phyloP scores from a whole-genome alignment of 1,140 invertebrate genomes.

The Saccostrea echinata region DNA sequence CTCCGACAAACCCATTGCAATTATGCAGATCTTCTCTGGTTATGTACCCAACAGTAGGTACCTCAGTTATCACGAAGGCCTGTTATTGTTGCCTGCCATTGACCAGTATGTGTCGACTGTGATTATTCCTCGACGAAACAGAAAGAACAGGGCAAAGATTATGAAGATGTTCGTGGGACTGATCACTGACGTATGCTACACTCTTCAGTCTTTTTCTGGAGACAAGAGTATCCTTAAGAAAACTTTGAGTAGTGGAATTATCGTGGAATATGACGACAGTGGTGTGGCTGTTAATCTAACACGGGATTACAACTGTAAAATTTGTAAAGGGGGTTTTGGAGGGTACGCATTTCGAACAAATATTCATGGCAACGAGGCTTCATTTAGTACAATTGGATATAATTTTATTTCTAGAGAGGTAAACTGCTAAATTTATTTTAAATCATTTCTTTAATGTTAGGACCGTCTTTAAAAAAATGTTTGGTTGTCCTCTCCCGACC shows the following conservation, averaged over 20 bases:
- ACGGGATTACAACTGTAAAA: not conserved
- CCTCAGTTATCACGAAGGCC: not conserved
- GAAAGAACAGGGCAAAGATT: not conserved
- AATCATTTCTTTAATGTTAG: not conserved
- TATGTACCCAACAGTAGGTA: not conserved
- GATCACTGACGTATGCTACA: not conserved
- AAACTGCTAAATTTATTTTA: not conserved
- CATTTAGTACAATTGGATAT: conserved; percentile 3
- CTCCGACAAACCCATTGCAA: conserved; percentile 1
- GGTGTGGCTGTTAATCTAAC: not conserved
- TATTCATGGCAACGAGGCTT: not conserved
- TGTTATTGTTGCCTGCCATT: not conserved
- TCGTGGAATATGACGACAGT: not conserved
- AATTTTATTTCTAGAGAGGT: conserved; percentile 4
- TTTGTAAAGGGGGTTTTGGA: not conserved
- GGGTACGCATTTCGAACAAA: not conserved
- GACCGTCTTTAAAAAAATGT: too few species aligned
- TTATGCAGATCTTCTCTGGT: conserved; percentile 13
- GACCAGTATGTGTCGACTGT: not conserved
- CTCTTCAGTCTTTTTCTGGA: not conserved
- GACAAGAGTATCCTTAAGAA: not conserved
- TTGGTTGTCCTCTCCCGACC: too few species aligned
- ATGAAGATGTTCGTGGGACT: not conserved
- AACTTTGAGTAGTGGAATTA: not conserved
- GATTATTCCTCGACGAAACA: not conserved